Evolutionary conservation across 2,797 vertebrate genomes (phyloP), one percentile per base, ranked within the genome.

Genomic region (Psittacula echo): DNA sequence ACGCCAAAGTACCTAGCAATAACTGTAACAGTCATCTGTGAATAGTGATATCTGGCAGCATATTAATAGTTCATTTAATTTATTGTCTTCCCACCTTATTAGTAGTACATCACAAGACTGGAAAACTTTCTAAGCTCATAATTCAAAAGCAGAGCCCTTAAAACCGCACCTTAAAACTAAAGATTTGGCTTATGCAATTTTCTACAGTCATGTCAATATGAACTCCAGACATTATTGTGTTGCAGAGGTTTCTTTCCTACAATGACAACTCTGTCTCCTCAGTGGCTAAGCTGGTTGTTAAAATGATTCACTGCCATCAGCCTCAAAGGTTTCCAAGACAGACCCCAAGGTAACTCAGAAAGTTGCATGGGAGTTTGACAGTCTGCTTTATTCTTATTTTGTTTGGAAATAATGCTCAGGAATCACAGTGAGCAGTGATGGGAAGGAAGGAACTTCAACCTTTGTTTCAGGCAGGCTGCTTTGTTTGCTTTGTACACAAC

Each of bases 61-160:
- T 78, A 91, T 90, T 68, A 85, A 90, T 48, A 56, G 79, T 70
- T 92, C 37, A 72, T 87, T 86, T 93, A 94, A 90, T 94, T 96
- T 95, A 96, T 94, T 91, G 83, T 78, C 95, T 95, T 91, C 84
- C 88, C 47, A 85, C 76, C 86, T 94, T 95, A 95, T 95, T 96
- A 96, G 32, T 50, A 95, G 75, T 95, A 85, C 27, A 95, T 93
- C 91, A 90, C 58, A 74, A 91, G 42, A 53, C 85, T 94, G 82
- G 62, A 86, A 95, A 90, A 85, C 68, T 92, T 96, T 87, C 51
- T 80, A 68, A 84, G 85, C 51, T 80, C 79, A 41, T 90, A 76
- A 96, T 97, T 97, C 76, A 93, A 92, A 93, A 73, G 44, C 62
- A 81, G 54, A 94, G 27, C 11, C 62, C 51, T 87, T 84, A 92